These are phyloP conservation scores for Ctenicera cuprea DNA, from an alignment of 2,888 invertebrate species.

Conservation along the genomic window DNA sequence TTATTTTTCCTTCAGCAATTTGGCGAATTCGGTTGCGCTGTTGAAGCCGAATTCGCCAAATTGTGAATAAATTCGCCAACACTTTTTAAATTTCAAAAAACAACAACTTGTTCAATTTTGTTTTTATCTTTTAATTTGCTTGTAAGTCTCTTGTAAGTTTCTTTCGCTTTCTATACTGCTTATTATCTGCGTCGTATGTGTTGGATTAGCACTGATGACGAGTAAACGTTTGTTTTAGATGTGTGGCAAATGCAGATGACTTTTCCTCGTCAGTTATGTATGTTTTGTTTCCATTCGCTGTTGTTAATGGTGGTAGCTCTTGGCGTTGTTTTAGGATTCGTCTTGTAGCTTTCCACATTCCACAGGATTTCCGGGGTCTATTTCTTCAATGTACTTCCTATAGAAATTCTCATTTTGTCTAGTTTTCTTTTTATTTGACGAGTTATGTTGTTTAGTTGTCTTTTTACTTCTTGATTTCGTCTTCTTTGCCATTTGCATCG, in stretches of 20 bases:
- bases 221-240: neutral
- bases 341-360: conserved; percentile 11
- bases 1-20: too few relatives aligned
- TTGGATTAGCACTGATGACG: neutral
- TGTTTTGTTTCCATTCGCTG: neutral
- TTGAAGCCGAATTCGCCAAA: too few relatives aligned
- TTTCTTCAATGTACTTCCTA: conserved; percentile 7
- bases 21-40: too few relatives aligned
- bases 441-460: neutral
- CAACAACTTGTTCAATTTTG: too few relatives aligned
- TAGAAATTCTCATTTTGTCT: neutral
- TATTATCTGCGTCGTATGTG: neutral
- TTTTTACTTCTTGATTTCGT: neutral
- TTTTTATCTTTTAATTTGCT: too few relatives aligned
- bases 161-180: neutral
- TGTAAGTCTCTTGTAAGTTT: too few relatives aligned
- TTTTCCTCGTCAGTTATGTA: neutral
- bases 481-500: conserved; percentile 2
- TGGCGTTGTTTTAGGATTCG: neutral
- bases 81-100: too few relatives aligned
- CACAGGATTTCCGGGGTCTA: neutral
- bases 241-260: neutral
- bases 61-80: too few relatives aligned
- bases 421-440: neutral
- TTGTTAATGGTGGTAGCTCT: neutral